Evolutionary conservation across 1,140 invertebrate species (phyloP).

Genomic region (Brachionus sp.): DNA sequence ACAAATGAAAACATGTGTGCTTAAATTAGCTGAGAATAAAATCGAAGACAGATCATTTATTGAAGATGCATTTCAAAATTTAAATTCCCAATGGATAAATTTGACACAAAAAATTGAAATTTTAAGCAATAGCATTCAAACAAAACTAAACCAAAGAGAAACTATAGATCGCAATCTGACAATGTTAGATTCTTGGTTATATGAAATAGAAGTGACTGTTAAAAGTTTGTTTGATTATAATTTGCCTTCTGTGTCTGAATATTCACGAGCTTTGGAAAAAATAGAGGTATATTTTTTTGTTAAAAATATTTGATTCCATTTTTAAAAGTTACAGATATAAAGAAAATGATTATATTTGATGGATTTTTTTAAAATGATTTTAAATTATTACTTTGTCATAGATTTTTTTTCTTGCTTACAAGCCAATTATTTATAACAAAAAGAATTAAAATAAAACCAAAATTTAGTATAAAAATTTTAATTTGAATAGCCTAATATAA

Average conservation of each 20-base stretch:
- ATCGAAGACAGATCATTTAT: conserved; percentile 2
- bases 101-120: neutral
- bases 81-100: neutral
- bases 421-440: neutral
- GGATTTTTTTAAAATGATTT: neutral
- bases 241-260: conserved; percentile 5
- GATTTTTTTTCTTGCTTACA: neutral
- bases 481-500: neutral
- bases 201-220: neutral
- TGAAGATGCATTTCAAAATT: conserved; percentile 27
- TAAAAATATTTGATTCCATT: neutral
- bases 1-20: conserved; percentile 10
- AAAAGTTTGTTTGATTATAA: conserved; percentile 24
- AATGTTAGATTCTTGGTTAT: neutral
- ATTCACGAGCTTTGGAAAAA: neutral
- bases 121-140: neutral
- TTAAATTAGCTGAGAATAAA: conserved; percentile 6
- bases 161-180: neutral
- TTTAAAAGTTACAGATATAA: neutral
- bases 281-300: neutral
- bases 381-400: neutral
- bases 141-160: neutral
- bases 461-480: neutral
- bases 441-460: neutral
- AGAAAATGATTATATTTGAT: neutral